These are phyloP conservation scores for Thaleichthys pacificus DNA, from an alignment of 2,797 vertebrate genomes.

Conservation along the genomic window DNA sequence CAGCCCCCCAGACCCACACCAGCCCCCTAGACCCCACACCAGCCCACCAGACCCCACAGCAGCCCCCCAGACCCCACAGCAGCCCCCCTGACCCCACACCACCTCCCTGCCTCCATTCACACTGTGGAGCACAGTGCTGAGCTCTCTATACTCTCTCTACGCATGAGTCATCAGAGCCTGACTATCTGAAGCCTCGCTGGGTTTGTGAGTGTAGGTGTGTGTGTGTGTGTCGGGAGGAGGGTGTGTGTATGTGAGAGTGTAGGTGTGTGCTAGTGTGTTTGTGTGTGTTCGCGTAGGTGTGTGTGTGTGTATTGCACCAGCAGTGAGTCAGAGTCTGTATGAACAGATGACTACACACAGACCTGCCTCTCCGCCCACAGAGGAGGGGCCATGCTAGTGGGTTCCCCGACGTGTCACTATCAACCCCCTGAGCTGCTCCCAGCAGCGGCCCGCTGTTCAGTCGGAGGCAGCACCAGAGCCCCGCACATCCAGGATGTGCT, in stretches of 20 bases:
- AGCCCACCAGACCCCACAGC: too few relatives aligned
- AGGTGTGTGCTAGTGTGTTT: not conserved
- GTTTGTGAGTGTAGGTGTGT: too few relatives aligned
- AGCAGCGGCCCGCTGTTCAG: too few relatives aligned
- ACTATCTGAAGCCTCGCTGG: not conserved
- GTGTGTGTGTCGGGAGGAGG: too few relatives aligned
- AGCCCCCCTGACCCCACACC: too few relatives aligned
- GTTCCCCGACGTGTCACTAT: not conserved
- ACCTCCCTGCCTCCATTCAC: not conserved
- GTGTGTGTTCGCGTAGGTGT: slow-evolving; percentile 2
- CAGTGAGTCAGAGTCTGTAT: slow-evolving; percentile 17
- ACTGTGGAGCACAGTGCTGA: not conserved
- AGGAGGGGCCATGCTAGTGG: not conserved
- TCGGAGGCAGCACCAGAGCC: too few relatives aligned
- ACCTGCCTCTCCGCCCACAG: not conserved
- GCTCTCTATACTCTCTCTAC: not conserved
- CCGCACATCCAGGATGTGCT: too few relatives aligned
- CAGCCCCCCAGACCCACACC: too few relatives aligned
- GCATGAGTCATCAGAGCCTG: not conserved
- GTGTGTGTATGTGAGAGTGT: slow-evolving; percentile 1
- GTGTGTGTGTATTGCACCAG: not conserved
- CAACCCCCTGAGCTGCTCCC: not conserved
- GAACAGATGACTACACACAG: slow-evolving; percentile 6
- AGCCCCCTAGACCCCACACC: too few relatives aligned
- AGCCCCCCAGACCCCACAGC: not conserved